These are phyloP conservation scores for Aphodius sticticus DNA, from an alignment of 2,888 invertebrate species.

Conservation along the genomic window DNA sequence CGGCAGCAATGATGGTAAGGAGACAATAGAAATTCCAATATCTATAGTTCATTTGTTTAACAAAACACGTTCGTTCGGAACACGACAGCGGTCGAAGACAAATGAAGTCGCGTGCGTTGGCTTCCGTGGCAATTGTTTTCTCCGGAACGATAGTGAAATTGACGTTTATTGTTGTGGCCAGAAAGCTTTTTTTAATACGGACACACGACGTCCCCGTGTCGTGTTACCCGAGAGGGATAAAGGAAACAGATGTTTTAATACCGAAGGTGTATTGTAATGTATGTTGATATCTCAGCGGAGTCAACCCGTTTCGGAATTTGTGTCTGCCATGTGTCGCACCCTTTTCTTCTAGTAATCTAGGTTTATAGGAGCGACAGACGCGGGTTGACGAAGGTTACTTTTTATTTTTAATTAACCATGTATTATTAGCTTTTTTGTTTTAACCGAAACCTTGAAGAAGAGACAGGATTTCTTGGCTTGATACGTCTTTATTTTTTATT, in stretches of 20 bases:
- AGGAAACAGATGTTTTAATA: background rate
- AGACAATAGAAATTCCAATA: background rate
- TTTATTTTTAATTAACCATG: background rate
- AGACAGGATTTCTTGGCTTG: too few species aligned
- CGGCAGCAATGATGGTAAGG: background rate
- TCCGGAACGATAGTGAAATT: background rate
- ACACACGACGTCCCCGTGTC: background rate
- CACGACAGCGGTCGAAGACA: background rate
- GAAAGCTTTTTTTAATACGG: background rate
- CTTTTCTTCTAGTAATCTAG: background rate
- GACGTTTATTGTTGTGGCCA: background rate
- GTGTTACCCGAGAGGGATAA: background rate
- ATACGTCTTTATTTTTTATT: too few species aligned
- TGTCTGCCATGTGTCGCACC: constrained; percentile 4
- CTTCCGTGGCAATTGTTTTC: background rate
- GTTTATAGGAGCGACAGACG: background rate
- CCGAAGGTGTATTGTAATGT: background rate
- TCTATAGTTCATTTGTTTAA: background rate
- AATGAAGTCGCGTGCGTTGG: background rate
- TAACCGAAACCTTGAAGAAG: background rate
- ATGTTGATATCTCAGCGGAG: background rate
- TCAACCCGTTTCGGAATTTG: background rate
- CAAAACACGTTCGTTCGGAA: background rate
- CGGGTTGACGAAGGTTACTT: background rate
- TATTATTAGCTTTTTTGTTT: background rate